Evolutionary conservation across 2,888 invertebrate species (phyloP), one percentile per base, ranked within the genome.

Genomic region (Rosalia funebris): DNA sequence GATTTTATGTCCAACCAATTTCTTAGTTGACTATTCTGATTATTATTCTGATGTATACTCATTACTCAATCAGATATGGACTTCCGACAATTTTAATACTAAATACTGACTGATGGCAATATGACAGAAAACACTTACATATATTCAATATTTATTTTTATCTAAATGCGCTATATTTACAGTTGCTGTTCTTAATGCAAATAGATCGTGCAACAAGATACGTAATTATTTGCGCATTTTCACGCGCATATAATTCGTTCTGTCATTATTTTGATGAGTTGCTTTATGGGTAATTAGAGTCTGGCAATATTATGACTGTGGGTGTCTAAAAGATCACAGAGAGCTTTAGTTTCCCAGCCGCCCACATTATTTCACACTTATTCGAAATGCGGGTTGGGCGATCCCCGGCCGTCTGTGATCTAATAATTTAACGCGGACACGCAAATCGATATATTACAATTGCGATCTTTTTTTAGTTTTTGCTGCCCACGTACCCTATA

Each of bases 391-490:
- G 47, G 67, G 67, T 62, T 59, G 55, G 67, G 65, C 57, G 41
- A 37, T 31, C 32, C 9, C n/a, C 31, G 14, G 42, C 54, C 42
- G 63, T 56, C 47, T 64, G 64, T 67, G 64, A 61, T 67, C 64
- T 61, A 67, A 60, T 54, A 66, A n/a, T 64, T 62, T 62, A 63
- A 52, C 60, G 54, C 61, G 41, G 52, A 61, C 57, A 56, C 62
- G 58, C 61, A 48, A 57, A 63, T 59, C 61, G 57, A 65, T 67
- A 63, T 68, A 60, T 57, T 36, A 57, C 39, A 10, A 46, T 46
- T 31, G n/a, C 5, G 16, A 48, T 36, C 17, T 41, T 39, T 57
- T 48, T 55, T 48, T 36, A 9, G 36, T 32, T 61, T 57, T 61
- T 53, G 34, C 53, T 61, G 57, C 57, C 44, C 56, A 42, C 57